These are phyloP conservation scores for Spheniscus humboldti DNA, from an alignment of 2,797 vertebrate species.

Conservation along the genomic window DNA sequence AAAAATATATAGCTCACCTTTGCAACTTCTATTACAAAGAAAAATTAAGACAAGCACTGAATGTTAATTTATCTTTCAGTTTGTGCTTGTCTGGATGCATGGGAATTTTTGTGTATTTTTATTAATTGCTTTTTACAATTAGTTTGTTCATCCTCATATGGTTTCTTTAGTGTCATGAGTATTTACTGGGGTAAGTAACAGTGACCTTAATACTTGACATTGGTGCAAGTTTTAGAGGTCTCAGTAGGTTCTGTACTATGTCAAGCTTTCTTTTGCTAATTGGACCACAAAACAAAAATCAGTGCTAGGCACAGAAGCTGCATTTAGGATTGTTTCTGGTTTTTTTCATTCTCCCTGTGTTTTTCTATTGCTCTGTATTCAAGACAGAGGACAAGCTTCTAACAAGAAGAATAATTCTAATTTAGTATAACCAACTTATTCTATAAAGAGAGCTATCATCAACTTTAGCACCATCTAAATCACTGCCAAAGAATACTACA, in stretches of 20 bases:
- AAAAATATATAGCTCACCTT: background rate
- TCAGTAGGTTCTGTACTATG: background rate
- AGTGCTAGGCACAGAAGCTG: background rate
- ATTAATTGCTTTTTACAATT: background rate
- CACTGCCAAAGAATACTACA: background rate
- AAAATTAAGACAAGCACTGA: background rate
- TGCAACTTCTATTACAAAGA: background rate
- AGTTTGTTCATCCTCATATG: background rate
- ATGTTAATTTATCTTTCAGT: background rate
- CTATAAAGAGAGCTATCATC: background rate
- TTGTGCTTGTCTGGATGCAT: background rate
- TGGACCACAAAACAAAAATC: background rate
- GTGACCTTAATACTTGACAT: background rate
- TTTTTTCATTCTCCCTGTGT: background rate
- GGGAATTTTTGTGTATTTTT: background rate
- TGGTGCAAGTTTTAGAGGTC: background rate
- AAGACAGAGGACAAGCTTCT: background rate
- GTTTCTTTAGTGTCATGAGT: background rate
- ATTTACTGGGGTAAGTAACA: background rate
- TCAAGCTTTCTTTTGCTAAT: background rate
- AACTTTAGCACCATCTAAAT: background rate
- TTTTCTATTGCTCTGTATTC: background rate
- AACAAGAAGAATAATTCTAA: background rate
- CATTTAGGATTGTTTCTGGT: background rate
- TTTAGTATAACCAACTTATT: background rate